These are phyloP conservation scores for Cygnus atratus DNA, from an alignment of 2,113 vertebrate species.

Conservation along the genomic window DNA sequence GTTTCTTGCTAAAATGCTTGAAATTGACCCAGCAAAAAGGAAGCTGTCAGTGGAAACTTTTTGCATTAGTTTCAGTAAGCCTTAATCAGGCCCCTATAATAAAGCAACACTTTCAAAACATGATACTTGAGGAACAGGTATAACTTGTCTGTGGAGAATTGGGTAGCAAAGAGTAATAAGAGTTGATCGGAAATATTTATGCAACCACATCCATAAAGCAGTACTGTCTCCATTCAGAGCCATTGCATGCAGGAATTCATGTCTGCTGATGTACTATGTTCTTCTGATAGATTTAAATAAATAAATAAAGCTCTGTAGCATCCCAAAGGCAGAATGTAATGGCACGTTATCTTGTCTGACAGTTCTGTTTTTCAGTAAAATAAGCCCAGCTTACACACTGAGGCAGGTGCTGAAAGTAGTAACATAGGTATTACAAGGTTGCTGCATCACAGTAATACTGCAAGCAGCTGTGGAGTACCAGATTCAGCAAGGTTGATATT, in stretches of 20 bases:
- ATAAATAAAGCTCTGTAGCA: background rate
- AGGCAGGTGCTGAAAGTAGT: background rate
- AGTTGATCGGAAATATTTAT: background rate
- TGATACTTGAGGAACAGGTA: background rate
- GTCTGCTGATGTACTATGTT: background rate
- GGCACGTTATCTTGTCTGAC: background rate
- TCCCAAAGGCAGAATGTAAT: background rate
- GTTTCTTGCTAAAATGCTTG: slow-evolving; percentile 12
- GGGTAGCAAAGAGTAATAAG: background rate
- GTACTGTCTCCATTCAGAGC: background rate
- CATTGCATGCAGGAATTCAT: background rate
- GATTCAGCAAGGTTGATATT: background rate
- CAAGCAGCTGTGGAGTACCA: background rate
- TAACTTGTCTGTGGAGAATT: background rate
- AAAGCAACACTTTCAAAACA: background rate
- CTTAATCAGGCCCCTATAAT: background rate
- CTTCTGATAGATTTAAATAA: background rate
- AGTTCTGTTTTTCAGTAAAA: background rate
- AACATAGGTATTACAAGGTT: background rate
- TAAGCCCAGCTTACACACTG: background rate
- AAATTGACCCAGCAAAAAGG: slow-evolving; percentile 14
- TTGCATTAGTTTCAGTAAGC: background rate
- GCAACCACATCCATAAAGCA: background rate
- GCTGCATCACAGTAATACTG: background rate
- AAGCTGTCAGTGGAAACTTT: background rate